These are phyloP conservation scores for Mugil cephalus DNA, from an alignment of 2,113 vertebrate genomes.

Conservation along the genomic window DNA sequence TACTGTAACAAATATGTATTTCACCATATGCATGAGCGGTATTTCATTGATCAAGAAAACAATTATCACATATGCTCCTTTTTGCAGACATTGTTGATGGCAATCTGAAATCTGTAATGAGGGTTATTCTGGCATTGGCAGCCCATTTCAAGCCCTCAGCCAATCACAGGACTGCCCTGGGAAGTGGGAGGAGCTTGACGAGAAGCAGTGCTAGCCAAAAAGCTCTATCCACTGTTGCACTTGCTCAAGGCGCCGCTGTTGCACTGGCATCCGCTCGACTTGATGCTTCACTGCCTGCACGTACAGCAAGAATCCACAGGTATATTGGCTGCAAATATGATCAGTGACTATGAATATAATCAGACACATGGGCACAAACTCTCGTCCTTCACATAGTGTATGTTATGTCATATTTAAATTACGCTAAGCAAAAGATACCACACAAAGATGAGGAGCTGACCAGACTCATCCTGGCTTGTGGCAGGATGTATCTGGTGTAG, in stretches of 20 bases:
- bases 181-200: slow-evolving; percentile 62
- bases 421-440: no score
- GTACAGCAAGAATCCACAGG: slow-evolving; percentile 87
- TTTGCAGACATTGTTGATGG: slow-evolving; percentile 94
- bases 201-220: slow-evolving; percentile 78
- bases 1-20: neutral
- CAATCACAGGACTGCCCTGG: slow-evolving; percentile 73
- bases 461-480: no score
- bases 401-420: neutral
- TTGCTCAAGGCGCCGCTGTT: slow-evolving; percentile 90
- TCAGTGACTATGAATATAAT: neutral
- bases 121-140: slow-evolving; percentile 94
- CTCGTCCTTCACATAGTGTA: neutral
- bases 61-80: slow-evolving; percentile 2
- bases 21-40: neutral
- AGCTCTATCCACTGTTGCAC: slow-evolving; percentile 88
- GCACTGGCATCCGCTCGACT: slow-evolving; percentile 90
- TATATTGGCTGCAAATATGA: slow-evolving; percentile 59
- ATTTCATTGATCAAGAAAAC: neutral
- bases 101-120: slow-evolving; percentile 97
- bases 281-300: slow-evolving; percentile 87
- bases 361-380: neutral
- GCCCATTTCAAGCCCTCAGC: slow-evolving; percentile 95
- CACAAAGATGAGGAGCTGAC: no score
- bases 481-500: no score